These are phyloP conservation scores for Melanotaenia duboulayi DNA, from an alignment of 2,113 vertebrate species.

Conservation along the genomic window DNA sequence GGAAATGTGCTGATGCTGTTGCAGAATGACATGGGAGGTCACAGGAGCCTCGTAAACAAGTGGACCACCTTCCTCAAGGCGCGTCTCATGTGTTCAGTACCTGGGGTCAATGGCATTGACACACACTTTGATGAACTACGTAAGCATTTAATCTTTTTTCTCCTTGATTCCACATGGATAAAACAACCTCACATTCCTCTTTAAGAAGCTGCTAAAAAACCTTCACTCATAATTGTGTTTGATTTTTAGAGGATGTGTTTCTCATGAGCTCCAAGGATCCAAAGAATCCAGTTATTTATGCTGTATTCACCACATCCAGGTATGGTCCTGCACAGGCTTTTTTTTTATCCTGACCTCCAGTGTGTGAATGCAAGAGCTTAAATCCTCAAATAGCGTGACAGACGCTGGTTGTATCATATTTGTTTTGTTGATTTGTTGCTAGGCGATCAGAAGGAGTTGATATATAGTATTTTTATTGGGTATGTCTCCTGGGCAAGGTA, in stretches of 20 bases:
- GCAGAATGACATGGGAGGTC: slow-evolving; percentile 97
- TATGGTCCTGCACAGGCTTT: slow-evolving; percentile 70
- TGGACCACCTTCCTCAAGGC: slow-evolving; percentile 99
- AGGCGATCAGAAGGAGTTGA: slow-evolving; percentile 53
- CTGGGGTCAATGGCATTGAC: slow-evolving; percentile 94
- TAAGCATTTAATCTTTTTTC: slow-evolving; percentile 78
- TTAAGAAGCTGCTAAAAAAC: background rate
- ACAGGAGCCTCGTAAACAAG: slow-evolving; percentile 97
- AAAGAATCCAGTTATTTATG: slow-evolving; percentile 96
- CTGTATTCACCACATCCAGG: slow-evolving; percentile 98
- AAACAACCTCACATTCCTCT: background rate
- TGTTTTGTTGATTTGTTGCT: slow-evolving; percentile 64
- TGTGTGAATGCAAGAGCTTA: background rate
- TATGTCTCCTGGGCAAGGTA: slow-evolving; percentile 29
- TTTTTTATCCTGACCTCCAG: background rate
- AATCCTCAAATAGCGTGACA: slow-evolving; percentile 19
- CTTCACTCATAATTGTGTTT: background rate
- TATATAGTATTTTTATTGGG: slow-evolving; percentile 17
- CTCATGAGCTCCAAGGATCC: slow-evolving; percentile 98
- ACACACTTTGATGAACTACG: slow-evolving; percentile 97
- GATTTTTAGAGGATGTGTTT: slow-evolving; percentile 92
- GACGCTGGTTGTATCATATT: slow-evolving; percentile 30
- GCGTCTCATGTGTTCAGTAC: slow-evolving; percentile 93
- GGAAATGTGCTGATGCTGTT: slow-evolving; percentile 3
- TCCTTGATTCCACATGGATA: too few species aligned